Evolutionary conservation across 2,888 invertebrate genomes (phyloP).

Genomic region (Drymonia ruficornis): DNA sequence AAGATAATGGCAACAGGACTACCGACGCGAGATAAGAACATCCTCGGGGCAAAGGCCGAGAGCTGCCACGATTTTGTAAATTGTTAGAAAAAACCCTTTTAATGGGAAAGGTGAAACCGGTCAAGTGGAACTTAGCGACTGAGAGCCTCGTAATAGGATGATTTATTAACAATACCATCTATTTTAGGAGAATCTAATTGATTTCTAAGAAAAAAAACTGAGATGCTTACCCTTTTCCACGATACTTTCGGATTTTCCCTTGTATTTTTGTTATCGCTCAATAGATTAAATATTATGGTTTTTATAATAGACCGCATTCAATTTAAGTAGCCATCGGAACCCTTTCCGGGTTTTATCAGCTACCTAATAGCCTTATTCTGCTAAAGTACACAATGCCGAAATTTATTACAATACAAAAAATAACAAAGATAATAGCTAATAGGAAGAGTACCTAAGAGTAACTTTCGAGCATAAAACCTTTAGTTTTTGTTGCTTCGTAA

Average conservation of each 20-base stretch:
- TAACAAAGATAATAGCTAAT: not conserved
- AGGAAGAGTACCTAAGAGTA: not conserved
- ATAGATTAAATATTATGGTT: not conserved
- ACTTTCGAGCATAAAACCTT: not conserved
- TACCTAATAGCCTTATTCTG: not conserved
- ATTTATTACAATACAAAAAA: not conserved
- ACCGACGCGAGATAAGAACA: not conserved
- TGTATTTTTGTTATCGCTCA: not conserved
- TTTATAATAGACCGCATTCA: not conserved
- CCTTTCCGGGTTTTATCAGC: not conserved
- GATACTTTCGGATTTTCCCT: not conserved
- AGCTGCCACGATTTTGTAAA: conserved; percentile 4
- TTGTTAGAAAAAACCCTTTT: conserved; percentile 10
- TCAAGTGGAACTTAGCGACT: conserved; percentile 14
- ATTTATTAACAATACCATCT: conserved; percentile 10
- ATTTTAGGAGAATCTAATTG: not conserved
- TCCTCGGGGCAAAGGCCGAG: conserved; percentile 1
- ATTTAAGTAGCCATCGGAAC: not conserved
- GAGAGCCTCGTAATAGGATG: conserved; percentile 17
- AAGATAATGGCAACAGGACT: not conserved
- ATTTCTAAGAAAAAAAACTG: not conserved
- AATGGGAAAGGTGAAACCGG: conserved; percentile 16
- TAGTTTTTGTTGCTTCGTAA: not conserved
- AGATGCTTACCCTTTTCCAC: not conserved
- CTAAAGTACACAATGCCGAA: not conserved